A percentile compares a stretch with the other conserved stretches of the same genome.
Evolutionary conservation across 2,888 invertebrate genomes (phyloP).

Genomic region (Leptinotarsa haldemani): DNA sequence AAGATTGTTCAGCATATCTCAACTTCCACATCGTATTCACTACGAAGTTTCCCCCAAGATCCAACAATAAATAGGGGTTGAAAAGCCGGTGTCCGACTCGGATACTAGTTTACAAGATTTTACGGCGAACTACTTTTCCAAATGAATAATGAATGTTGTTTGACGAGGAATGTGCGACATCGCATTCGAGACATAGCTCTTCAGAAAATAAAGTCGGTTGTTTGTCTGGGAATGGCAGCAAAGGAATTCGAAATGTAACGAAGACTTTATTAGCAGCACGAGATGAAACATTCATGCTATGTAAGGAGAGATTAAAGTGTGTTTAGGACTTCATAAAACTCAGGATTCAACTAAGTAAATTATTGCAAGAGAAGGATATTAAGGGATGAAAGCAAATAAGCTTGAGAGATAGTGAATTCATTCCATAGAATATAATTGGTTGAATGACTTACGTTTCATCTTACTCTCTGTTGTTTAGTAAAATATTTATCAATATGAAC

Average conservation of each 20-base stretch:
- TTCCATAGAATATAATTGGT: neutral
- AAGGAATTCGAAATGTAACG: slow-evolving; percentile 11
- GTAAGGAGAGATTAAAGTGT: slow-evolving; percentile 21
- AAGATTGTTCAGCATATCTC: neutral
- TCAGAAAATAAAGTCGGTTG: slow-evolving; percentile 22
- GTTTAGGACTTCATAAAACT: slow-evolving; percentile 11
- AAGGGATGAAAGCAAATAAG: neutral
- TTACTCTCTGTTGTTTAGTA: neutral
- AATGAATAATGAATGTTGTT: slow-evolving; percentile 48
- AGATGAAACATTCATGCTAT: slow-evolving; percentile 21
- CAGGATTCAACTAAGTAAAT: slow-evolving; percentile 5
- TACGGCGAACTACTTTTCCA: slow-evolving; percentile 37
- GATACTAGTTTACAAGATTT: slow-evolving; percentile 43
- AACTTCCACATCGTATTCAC: neutral
- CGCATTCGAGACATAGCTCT: slow-evolving; percentile 13
- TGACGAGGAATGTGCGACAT: slow-evolving; percentile 29
- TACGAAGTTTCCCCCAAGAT: neutral
- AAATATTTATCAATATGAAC: neutral
- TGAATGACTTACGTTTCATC: neutral
- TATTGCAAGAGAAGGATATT: neutral
- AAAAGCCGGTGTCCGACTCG: slow-evolving; percentile 35
- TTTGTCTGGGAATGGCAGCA: slow-evolving; percentile 12
- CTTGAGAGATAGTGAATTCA: neutral
- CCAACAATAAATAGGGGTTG: slow-evolving; percentile 31
- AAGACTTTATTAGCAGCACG: slow-evolving; percentile 14